Evolutionary conservation across 1,140 invertebrate genomes (phyloP).

Genomic region (Liolophura sinensis): DNA sequence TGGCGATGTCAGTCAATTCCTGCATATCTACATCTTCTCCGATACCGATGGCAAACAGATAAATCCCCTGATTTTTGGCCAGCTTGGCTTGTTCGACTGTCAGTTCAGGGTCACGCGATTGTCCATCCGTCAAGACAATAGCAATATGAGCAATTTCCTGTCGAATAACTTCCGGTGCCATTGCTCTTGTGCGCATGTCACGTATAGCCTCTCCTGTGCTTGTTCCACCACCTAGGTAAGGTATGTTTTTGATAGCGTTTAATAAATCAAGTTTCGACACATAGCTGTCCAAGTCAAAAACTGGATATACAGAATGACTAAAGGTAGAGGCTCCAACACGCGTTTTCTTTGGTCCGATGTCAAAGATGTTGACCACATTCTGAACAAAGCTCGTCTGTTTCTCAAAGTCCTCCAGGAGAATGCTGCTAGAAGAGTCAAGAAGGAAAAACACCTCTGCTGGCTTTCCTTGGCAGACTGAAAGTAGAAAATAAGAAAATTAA

Average conservation of each 20-base stretch:
- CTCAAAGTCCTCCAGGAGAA: slow-evolving; percentile 36
- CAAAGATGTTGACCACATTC: slow-evolving; percentile 37
- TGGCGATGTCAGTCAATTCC: slow-evolving; percentile 35
- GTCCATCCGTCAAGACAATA: slow-evolving; percentile 47
- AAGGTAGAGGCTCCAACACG: slow-evolving; percentile 34
- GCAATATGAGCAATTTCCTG: slow-evolving; percentile 29
- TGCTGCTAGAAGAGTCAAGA: slow-evolving; percentile 46
- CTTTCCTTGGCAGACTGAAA: slow-evolving; percentile 45
- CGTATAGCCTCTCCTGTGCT: slow-evolving; percentile 32
- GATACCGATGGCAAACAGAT: slow-evolving; percentile 40
- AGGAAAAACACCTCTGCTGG: slow-evolving; percentile 48
- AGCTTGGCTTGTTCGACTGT: slow-evolving; percentile 29
- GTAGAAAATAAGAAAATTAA: neutral
- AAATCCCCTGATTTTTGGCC: slow-evolving; percentile 27
- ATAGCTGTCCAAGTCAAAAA: slow-evolving; percentile 24
- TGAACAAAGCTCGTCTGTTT: slow-evolving; percentile 39
- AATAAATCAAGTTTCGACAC: slow-evolving; percentile 5
- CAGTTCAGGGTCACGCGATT: slow-evolving; percentile 24
- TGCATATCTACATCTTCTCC: slow-evolving; percentile 24
- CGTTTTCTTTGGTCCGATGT: slow-evolving; percentile 23
- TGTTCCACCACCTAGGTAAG: slow-evolving; percentile 29
- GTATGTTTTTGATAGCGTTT: slow-evolving; percentile 18
- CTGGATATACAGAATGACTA: slow-evolving; percentile 28
- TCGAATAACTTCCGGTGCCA: slow-evolving; percentile 19
- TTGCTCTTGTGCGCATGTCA: slow-evolving; percentile 21